Evolutionary conservation across 2,888 invertebrate species (phyloP).

Genomic region (Gibbula magus): DNA sequence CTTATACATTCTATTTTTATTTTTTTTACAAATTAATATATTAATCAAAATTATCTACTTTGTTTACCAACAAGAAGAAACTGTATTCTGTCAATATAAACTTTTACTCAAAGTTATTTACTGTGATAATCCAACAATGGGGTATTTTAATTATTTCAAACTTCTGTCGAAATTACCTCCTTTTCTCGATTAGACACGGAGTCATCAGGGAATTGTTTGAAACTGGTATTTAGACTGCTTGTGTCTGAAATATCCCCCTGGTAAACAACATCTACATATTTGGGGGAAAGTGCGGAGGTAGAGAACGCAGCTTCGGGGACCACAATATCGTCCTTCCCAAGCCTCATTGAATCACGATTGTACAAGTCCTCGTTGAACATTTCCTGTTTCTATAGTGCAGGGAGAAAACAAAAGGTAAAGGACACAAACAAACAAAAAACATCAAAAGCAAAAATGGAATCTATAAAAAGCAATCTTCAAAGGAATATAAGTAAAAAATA

Average conservation of each 20-base stretch:
- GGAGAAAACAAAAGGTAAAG: conserved; percentile 29
- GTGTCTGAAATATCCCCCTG: conserved; percentile 44
- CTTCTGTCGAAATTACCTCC: no score
- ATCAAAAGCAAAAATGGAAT: background rate
- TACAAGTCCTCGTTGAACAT: conserved; percentile 60
- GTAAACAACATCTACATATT: conserved; percentile 37
- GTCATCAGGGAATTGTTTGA: conserved; percentile 64
- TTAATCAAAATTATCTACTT: no score
- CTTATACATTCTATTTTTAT: no score
- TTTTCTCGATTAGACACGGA: conserved; percentile 45
- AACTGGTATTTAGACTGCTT: conserved; percentile 81
- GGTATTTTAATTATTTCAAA: no score
- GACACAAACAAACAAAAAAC: conserved; percentile 17
- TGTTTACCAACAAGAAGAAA: no score
- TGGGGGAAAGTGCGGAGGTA: conserved; percentile 7
- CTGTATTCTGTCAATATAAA: background rate
- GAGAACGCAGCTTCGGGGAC: conserved; percentile 39
- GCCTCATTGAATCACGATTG: conserved; percentile 60
- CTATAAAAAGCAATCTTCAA: background rate
- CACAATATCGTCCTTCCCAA: conserved; percentile 47
- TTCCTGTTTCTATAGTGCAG: conserved; percentile 28
- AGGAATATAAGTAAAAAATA: background rate
- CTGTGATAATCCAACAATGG: background rate
- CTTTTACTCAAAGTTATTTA: background rate
- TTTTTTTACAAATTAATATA: no score